Evolutionary conservation across 2,797 vertebrate genomes (phyloP), one percentile per base, ranked within the genome.

Genomic region (Ibycter americanus): DNA sequence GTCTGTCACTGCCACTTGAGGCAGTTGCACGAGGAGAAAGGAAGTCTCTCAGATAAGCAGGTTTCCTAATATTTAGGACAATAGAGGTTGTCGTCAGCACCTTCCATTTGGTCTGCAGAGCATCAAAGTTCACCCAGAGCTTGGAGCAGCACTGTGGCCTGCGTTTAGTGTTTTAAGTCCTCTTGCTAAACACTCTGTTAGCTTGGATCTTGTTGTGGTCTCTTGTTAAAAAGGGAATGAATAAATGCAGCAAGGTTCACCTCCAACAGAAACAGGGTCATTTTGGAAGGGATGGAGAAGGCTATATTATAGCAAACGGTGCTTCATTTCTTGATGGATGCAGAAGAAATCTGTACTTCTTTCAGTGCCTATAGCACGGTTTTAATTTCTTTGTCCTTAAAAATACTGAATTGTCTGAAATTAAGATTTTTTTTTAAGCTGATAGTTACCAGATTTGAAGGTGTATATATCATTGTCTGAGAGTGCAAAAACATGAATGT

Each of bases 1-100:
- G 68, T 83, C 90, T 92, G 42, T 87, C 93, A 59, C 88, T 89
- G 88, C 78, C 74, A 29, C 76, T 92, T 77, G 87, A 87, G 73
- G 47, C 11, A 65, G 83, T 51, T 78, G 90, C 67, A 62, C 0
- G 0, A 79, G 63, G 72, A 82, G 34, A 91, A 91, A 59, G 36
- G 38, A 91, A 89, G 71, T 42, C 62, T 78, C 70, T 91, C 71
- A 71, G 59, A 80, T 80, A 78, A 83, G 49, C 29, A 34, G 58
- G 26, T 86, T 83, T 63, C 36, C 23, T 83, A 44, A 58, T 47
- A 83, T 55, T 87, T 77, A 44, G 72, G 79, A 68, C 1, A 27
- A 22, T 36, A 66, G 74, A 68, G 49, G 80, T 88, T 92, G 83
- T 61, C 63, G 59, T 47, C 79, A 72, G 38, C 71, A 66, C 36